Conservation (phyloP, 2,113 vertebrate species). For the Cottus gobio region DNA sequence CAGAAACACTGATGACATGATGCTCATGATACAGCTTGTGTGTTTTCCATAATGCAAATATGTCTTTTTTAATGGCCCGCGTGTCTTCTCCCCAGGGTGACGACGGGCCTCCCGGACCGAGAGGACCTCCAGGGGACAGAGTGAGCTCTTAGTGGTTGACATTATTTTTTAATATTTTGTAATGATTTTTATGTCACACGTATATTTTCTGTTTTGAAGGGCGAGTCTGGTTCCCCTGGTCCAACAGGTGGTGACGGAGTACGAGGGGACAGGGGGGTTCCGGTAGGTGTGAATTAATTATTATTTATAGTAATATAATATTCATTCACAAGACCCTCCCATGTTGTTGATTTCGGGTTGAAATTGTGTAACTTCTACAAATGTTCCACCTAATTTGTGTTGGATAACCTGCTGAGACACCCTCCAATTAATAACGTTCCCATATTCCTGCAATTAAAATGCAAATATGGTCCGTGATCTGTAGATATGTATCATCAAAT, state of each 20-base stretch:
- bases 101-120: constrained; percentile 82
- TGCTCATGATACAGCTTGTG: background rate
- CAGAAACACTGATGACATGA: constrained; percentile 9
- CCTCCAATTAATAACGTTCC: constrained; percentile 1
- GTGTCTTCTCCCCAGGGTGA: constrained; percentile 71
- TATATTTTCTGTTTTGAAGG: constrained; percentile 60
- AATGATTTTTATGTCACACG: background rate
- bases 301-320: no score
- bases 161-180: background rate
- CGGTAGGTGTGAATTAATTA: constrained; percentile 76
- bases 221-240: constrained; percentile 78
- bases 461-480: background rate
- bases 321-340: background rate
- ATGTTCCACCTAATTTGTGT: constrained; percentile 8
- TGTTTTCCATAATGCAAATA: constrained; percentile 36
- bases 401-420: background rate
- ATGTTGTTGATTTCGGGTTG: background rate
- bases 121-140: constrained; percentile 82
- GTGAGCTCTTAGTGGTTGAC: no score
- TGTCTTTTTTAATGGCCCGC: background rate
- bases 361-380: background rate
- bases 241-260: constrained; percentile 72
- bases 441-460: background rate
- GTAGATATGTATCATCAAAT: background rate
- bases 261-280: constrained; percentile 79